Percentiles rank a stretch among this genome's conserved stretches.
These are phyloP conservation scores for Macropodus opercularis DNA, from an alignment of 2,797 vertebrate species.

Conservation along the genomic window DNA sequence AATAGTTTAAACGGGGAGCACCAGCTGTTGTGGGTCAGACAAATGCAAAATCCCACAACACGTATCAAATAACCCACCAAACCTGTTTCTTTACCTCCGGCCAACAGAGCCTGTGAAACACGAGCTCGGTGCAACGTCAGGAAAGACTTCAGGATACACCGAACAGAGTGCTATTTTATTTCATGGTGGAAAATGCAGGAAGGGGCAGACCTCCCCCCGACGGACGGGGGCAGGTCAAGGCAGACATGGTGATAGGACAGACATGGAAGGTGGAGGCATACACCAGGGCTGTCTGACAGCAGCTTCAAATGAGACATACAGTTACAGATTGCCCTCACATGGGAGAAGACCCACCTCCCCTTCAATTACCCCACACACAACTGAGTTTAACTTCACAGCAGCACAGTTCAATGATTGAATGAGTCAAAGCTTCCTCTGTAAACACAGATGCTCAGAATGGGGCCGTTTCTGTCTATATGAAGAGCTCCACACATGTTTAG, in stretches of 20 bases:
- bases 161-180: constrained; percentile 77
- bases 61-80: constrained; percentile 50
- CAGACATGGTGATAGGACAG: constrained; percentile 59
- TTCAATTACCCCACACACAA: constrained; percentile 4
- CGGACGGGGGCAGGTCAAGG: constrained; percentile 51
- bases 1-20: constrained; percentile 10
- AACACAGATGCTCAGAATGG: constrained; percentile 35
- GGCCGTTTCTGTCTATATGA: constrained; percentile 12
- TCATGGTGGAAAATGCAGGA: constrained; percentile 73
- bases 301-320: constrained; percentile 35
- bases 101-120: constrained; percentile 42
- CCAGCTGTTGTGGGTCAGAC: constrained; percentile 62
- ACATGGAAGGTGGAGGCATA: constrained; percentile 23
- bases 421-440: constrained; percentile 21
- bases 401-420: constrained; percentile 33
- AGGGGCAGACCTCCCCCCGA: constrained; percentile 7
- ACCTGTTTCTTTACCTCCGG: constrained; percentile 44
- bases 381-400: constrained; percentile 35
- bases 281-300: constrained; percentile 35
- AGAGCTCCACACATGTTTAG: constrained; percentile 21
- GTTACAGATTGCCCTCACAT: constrained; percentile 39
- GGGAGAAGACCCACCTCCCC: too few relatives aligned
- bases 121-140: constrained; percentile 1
- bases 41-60: constrained; percentile 50
- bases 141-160: constrained; percentile 34